Evolutionary conservation across 1,140 invertebrate species (phyloP).

Genomic region (Eupristina koningsbergeri): DNA sequence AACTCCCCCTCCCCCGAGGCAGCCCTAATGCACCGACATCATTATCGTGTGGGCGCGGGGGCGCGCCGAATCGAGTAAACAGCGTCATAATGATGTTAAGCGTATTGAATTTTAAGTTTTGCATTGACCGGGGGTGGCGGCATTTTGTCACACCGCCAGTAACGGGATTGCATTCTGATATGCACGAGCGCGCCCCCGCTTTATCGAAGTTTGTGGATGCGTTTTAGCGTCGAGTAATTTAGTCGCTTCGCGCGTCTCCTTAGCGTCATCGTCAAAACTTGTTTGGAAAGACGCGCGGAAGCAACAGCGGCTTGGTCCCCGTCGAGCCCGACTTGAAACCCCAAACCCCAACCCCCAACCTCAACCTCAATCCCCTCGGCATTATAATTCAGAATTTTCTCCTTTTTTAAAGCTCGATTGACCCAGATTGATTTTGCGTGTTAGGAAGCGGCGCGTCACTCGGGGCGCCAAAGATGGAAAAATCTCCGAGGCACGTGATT

Average conservation of each 20-base stretch:
- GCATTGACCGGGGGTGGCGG: constrained; percentile 10
- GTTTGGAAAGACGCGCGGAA: no score
- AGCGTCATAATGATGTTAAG: constrained; percentile 42
- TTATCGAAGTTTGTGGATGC: constrained; percentile 18
- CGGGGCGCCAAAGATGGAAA: not conserved
- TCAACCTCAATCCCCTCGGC: no score
- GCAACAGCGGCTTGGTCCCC: no score
- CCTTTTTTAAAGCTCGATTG: not conserved
- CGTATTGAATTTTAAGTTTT: constrained; percentile 48
- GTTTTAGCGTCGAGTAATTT: constrained; percentile 21
- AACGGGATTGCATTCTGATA: constrained; percentile 38
- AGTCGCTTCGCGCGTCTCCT: not conserved
- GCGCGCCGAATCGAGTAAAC: constrained; percentile 34
- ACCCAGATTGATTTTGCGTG: constrained; percentile 5
- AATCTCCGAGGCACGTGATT: not conserved
- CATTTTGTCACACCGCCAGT: constrained; percentile 15
- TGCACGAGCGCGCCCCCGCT: not conserved
- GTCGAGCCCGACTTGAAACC: not conserved
- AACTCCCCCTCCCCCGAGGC: no score
- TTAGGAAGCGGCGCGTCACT: not conserved
- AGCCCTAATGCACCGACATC: not conserved
- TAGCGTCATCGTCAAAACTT: not conserved
- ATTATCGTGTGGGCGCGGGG: not conserved
- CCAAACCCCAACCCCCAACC: no score
- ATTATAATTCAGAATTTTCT: constrained; percentile 1